Conservation (phyloP, 2,797 vertebrate species). For the Eremophila alpestris region DNA sequence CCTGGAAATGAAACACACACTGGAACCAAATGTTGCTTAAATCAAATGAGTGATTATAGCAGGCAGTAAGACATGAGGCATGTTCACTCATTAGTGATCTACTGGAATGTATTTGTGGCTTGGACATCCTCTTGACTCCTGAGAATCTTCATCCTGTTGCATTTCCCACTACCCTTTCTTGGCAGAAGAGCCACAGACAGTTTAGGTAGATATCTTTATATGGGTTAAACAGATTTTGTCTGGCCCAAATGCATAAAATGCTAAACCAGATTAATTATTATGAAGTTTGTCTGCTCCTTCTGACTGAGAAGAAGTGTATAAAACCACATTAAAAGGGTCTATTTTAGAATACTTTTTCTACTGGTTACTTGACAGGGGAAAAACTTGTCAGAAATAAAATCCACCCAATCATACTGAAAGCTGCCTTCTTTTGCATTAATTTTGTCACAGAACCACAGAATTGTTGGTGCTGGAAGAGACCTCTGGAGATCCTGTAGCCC, state of each 20-base stretch:
- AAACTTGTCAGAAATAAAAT: background rate
- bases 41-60: constrained; percentile 61
- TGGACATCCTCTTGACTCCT: constrained; percentile 56
- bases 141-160: constrained; percentile 28
- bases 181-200: background rate
- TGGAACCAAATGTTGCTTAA: constrained; percentile 65
- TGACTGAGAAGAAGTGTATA: background rate
- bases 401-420: background rate
- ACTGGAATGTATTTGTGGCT: constrained; percentile 63
- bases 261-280: background rate
- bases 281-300: background rate
- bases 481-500: background rate
- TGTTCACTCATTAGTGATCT: constrained; percentile 68
- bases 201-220: background rate
- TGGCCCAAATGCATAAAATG: background rate
- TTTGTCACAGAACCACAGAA: background rate
- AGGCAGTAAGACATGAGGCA: constrained; percentile 39
- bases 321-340: background rate
- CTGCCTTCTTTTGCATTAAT: background rate
- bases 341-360: background rate
- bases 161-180: background rate
- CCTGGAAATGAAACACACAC: constrained; percentile 52
- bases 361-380: background rate
- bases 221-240: background rate
- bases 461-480: background rate